These are phyloP conservation scores for Rousettus leschenaultii DNA, from an alignment of 2,113 vertebrate genomes.

Conservation along the genomic window DNA sequence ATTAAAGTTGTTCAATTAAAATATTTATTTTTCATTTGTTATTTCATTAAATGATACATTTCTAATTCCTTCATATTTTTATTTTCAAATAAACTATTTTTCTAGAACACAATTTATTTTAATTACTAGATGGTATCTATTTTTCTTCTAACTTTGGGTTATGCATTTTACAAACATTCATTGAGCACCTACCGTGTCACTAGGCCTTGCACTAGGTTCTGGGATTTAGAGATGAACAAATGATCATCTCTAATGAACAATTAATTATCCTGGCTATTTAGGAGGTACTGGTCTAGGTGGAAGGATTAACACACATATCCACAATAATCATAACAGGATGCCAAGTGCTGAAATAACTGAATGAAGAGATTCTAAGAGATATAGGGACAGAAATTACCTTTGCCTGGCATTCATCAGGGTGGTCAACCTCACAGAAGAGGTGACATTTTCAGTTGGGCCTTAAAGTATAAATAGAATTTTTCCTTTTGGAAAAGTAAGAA, in stretches of 20 bases:
- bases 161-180: background rate
- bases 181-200: background rate
- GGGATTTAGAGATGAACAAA: background rate
- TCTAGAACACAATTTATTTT: background rate
- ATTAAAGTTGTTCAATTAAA: conserved; percentile 60
- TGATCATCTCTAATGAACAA: background rate
- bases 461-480: conserved; percentile 5
- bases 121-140: background rate
- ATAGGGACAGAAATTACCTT: background rate
- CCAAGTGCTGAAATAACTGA: background rate
- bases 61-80: background rate
- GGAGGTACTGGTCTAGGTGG: background rate
- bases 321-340: background rate
- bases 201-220: background rate
- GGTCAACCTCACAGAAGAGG: background rate
- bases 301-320: background rate
- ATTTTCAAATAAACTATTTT: background rate
- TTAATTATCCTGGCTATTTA: background rate
- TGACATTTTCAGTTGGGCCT: background rate
- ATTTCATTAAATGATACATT: conserved; percentile 44
- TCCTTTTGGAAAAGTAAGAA: background rate
- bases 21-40: conserved; percentile 46
- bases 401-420: background rate
- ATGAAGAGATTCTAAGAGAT: background rate
- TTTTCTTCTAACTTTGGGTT: background rate